A percentile compares a stretch with the other conserved stretches of the same genome.
These are phyloP conservation scores for Acrocyrtus sp. DNA, from an alignment of 2,888 invertebrate genomes.

Conservation along the genomic window DNA sequence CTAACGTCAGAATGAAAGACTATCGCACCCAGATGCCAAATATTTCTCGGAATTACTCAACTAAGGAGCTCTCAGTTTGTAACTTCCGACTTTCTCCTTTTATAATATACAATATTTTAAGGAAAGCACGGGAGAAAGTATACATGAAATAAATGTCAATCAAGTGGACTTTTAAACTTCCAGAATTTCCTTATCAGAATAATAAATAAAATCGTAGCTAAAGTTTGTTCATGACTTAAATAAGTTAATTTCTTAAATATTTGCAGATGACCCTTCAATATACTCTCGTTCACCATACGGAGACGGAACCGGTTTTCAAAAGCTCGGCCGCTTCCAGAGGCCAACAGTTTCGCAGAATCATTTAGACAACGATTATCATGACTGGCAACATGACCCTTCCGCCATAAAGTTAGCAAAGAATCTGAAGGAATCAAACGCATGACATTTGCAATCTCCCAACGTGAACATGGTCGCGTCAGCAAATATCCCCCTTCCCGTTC, in stretches of 20 bases:
- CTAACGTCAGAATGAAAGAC: too few species aligned
- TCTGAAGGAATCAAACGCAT: constrained; percentile 63
- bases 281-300: constrained; percentile 59
- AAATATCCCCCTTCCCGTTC: constrained; percentile 48
- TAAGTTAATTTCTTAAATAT: too few species aligned
- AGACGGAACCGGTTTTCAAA: constrained; percentile 61
- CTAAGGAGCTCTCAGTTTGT: too few species aligned
- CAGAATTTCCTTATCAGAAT: too few species aligned
- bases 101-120: too few species aligned
- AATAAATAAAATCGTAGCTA: neutral
- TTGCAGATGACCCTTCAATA: constrained; percentile 55
- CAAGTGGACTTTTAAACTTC: too few species aligned
- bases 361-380: constrained; percentile 62
- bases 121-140: too few species aligned
- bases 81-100: too few species aligned
- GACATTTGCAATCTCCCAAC: constrained; percentile 57
- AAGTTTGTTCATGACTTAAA: constrained; percentile 17
- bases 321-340: constrained; percentile 58
- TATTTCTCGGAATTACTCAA: too few species aligned
- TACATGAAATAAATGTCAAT: too few species aligned
- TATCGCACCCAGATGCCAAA: too few species aligned
- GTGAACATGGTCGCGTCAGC: constrained; percentile 34
- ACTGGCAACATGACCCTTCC: constrained; percentile 60
- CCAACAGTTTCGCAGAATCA: constrained; percentile 60
- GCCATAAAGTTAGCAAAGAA: constrained; percentile 62